A percentile compares a stretch with the other conserved stretches of the same genome.
phyloP scores from a whole-genome alignment of 2,797 vertebrate genomes.

The Spinus olivaceus region DNA sequence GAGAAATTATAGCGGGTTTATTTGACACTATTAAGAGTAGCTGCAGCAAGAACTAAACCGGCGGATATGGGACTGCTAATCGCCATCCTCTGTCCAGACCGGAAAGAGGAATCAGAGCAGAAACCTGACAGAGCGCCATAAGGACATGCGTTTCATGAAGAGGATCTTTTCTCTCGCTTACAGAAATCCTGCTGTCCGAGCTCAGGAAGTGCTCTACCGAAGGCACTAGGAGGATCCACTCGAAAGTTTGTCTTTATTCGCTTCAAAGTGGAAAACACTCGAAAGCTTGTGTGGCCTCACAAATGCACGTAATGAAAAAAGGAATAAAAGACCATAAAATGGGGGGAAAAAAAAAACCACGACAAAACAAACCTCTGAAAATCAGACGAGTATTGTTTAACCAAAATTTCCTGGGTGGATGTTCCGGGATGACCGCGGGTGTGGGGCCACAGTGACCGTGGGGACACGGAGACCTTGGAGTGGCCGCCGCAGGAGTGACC shows the following conservation, averaged over 20 bases:
- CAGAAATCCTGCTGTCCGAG: background rate
- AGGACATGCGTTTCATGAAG: background rate
- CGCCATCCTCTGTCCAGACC: rapidly evolving
- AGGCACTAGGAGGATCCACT: background rate
- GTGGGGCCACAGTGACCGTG: rapidly evolving
- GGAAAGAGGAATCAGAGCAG: background rate
- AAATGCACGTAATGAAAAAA: background rate
- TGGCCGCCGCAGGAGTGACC: rapidly evolving
- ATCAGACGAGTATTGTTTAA: background rate
- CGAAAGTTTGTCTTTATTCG: background rate
- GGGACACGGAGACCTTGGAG: rapidly evolving
- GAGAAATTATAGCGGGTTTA: background rate
- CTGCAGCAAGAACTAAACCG: background rate
- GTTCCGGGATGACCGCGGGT: rapidly evolving
- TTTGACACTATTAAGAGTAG: background rate
- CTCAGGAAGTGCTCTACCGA: background rate
- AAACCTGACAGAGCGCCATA: background rate
- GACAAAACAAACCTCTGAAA: background rate
- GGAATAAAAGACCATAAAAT: background rate
- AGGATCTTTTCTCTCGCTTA: background rate
- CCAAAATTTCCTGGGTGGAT: background rate
- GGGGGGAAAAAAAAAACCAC: background rate
- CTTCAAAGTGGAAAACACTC: rapidly evolving
- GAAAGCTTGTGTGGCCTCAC: background rate
- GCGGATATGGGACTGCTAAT: background rate